Conservation (phyloP, 2,888 invertebrate genomes). For the Lepidonotus clava region DNA sequence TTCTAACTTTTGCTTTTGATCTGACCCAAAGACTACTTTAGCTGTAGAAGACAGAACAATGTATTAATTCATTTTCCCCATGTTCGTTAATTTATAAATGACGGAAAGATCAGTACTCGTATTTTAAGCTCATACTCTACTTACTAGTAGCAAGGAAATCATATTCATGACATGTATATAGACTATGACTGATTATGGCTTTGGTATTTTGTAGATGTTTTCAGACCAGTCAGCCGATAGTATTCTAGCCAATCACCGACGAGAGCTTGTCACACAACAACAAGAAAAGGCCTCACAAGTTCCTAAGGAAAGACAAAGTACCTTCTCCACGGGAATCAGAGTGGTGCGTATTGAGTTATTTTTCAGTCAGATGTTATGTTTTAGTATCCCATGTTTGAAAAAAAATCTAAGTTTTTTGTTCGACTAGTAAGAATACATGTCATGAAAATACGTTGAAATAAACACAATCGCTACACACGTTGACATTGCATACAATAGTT, state of each 20-base stretch:
- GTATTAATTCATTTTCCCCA: background rate
- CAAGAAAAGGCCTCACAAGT: background rate
- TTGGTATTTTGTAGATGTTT: constrained; percentile 84
- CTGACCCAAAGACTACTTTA: no score
- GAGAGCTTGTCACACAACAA: constrained; percentile 62
- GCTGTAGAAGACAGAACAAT: no score
- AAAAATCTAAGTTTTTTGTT: background rate
- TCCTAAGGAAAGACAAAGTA: background rate
- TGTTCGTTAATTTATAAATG: background rate
- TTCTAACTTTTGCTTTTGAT: no score
- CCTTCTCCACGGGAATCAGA: constrained; percentile 35
- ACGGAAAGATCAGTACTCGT: background rate
- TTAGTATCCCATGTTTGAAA: background rate
- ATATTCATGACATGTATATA: background rate
- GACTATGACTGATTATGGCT: background rate
- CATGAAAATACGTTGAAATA: no score
- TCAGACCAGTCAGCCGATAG: constrained; percentile 93
- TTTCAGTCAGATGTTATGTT: background rate
- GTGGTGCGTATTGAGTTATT: constrained; percentile 16
- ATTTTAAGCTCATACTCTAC: no score
- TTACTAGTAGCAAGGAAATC: no score
- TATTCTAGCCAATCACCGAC: constrained; percentile 89
- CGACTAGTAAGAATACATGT: no score
- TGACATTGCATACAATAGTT: no score
- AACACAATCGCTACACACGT: no score